Conservation (phyloP, 2,113 vertebrate genomes). For the Semnornis frantzii region DNA sequence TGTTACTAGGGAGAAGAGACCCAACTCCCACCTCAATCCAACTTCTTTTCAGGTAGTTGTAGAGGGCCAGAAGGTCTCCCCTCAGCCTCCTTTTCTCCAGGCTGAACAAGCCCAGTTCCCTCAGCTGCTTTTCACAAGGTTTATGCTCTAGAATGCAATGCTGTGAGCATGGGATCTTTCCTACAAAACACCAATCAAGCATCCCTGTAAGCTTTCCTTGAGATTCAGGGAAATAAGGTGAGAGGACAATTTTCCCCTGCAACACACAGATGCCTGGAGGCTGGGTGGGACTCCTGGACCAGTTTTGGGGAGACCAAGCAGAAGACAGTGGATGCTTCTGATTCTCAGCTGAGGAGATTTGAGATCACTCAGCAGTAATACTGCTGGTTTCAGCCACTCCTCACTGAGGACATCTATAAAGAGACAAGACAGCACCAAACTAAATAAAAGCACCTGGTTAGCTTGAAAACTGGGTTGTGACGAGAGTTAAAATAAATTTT, state of each 20-base stretch:
- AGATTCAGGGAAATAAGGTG: not conserved
- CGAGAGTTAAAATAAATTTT: not conserved
- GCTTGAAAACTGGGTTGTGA: not conserved
- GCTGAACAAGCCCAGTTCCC: too few species aligned
- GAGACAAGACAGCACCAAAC: not conserved
- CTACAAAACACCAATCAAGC: not conserved
- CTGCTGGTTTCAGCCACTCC: conserved; percentile 13
- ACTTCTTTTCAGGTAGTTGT: too few species aligned
- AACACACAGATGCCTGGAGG: not conserved
- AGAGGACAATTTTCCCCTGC: not conserved
- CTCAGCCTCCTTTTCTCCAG: too few species aligned
- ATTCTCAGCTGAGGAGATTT: not conserved
- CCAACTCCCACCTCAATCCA: too few species aligned
- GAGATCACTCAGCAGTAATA: not conserved
- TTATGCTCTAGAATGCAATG: not conserved
- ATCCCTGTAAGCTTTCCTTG: not conserved
- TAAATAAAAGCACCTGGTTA: not conserved
- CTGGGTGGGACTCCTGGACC: not conserved
- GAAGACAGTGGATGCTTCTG: not conserved
- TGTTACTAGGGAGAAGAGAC: too few species aligned
- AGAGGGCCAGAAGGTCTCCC: too few species aligned
- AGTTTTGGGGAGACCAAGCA: not conserved
- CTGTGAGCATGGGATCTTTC: not conserved
- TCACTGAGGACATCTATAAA: not conserved
- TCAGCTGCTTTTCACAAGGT: too few species aligned